A percentile compares a stretch with the other conserved stretches of the same genome.
phyloP scores from a whole-genome alignment of 2,113 vertebrate species.

The Sula dactylatra region DNA sequence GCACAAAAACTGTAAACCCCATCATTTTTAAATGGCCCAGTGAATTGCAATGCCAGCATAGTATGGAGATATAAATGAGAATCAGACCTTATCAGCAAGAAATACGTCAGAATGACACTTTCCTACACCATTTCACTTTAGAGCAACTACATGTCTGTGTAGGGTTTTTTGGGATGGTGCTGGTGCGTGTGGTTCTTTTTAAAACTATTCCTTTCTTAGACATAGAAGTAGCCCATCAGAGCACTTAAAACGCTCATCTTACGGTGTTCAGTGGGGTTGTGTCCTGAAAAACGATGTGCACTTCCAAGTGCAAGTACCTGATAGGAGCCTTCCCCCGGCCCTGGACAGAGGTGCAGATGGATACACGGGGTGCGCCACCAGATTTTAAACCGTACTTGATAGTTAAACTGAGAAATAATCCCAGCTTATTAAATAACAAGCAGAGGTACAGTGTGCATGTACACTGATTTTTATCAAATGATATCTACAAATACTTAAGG shows the following conservation, averaged over 20 bases:
- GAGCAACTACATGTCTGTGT: neutral
- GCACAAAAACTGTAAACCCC: neutral
- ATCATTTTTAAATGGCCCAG: neutral
- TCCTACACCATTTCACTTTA: neutral
- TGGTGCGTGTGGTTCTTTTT: too few relatives aligned
- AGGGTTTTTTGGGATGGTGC: too few relatives aligned
- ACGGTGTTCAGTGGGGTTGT: neutral
- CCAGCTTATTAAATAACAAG: neutral
- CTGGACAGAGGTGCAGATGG: neutral
- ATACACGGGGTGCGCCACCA: neutral
- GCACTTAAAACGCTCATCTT: neutral
- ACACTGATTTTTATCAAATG: neutral
- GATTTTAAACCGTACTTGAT: neutral
- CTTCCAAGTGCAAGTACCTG: neutral
- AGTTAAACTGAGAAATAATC: neutral
- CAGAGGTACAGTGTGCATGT: accelerated
- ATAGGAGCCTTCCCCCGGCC: neutral
- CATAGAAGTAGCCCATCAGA: neutral
- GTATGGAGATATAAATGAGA: neutral
- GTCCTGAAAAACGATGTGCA: neutral
- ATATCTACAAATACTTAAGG: neutral
- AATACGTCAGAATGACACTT: neutral
- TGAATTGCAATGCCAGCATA: neutral
- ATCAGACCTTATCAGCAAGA: neutral
- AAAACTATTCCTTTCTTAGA: neutral